Conservation (phyloP, 2,888 invertebrate genomes). For the Catotricha subobsoleta region DNA sequence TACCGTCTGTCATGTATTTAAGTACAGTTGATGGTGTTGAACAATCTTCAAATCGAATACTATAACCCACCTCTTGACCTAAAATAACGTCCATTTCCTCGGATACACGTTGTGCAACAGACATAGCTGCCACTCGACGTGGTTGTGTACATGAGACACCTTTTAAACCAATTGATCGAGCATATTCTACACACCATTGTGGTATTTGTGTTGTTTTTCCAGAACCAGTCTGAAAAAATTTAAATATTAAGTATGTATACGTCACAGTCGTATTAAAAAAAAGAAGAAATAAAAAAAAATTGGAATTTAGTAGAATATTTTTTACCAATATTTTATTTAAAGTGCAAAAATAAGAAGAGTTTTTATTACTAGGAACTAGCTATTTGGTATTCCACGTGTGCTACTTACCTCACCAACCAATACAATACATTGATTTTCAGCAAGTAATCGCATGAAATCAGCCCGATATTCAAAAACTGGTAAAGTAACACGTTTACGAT, state of each 20-base stretch:
- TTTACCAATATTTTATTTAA: too few species aligned
- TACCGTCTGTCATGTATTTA: slow-evolving; percentile 99
- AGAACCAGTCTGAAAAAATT: slow-evolving; percentile 55
- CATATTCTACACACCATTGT: slow-evolving; percentile 79
- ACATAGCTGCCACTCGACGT: slow-evolving; percentile 97
- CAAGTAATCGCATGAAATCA: slow-evolving; percentile 88
- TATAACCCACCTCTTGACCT: slow-evolving; percentile 83
- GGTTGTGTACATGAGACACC: slow-evolving; percentile 95
- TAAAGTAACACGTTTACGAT: slow-evolving; percentile 71
- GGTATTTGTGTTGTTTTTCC: slow-evolving; percentile 99
- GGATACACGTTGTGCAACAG: slow-evolving; percentile 94
- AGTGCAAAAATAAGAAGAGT: too few species aligned
- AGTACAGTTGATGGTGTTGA: slow-evolving; percentile 84
- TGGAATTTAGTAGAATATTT: too few species aligned
- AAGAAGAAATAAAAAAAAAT: not conserved
- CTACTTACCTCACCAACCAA: slow-evolving; percentile 76
- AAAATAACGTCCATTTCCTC: slow-evolving; percentile 98
- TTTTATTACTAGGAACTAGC: too few species aligned
- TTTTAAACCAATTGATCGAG: slow-evolving; percentile 43
- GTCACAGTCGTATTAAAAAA: not conserved
- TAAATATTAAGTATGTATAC: not conserved
- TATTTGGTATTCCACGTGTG: too few species aligned
- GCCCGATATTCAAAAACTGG: slow-evolving; percentile 97
- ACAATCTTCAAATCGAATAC: slow-evolving; percentile 98
- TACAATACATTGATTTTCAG: slow-evolving; percentile 84